Conservation (phyloP, 2,888 invertebrate genomes). For the Scaptomyza cyrtandrae region DNA sequence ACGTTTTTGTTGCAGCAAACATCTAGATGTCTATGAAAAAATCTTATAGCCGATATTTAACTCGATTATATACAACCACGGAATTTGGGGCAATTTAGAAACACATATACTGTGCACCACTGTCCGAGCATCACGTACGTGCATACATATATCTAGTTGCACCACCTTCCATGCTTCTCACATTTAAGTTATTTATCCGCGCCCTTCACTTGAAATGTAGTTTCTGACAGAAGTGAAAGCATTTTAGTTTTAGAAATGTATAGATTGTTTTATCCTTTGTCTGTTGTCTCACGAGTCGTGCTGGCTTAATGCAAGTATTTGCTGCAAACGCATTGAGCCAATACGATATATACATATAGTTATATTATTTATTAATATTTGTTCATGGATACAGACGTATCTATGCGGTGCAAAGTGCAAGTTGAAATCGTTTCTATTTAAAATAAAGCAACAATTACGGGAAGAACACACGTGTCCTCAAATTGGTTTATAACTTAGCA, state of each 20-base stretch:
- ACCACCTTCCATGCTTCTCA: constrained; percentile 10
- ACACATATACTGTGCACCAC: constrained; percentile 16
- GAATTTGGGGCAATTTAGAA: too few species aligned
- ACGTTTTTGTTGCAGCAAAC: too few species aligned
- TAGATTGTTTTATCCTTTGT: neutral
- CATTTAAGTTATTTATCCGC: constrained; percentile 40
- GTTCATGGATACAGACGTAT: neutral
- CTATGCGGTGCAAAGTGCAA: neutral
- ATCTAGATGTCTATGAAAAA: too few species aligned
- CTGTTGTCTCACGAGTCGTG: constrained; percentile 1
- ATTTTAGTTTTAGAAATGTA: constrained; percentile 25
- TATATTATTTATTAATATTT: too few species aligned
- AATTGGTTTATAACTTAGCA: constrained; percentile 5
- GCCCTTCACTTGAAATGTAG: constrained; percentile 33
- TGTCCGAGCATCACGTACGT: constrained; percentile 8
- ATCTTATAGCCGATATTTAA: too few species aligned
- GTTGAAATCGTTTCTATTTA: neutral
- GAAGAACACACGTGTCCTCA: constrained; percentile 15
- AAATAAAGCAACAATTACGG: constrained; percentile 2
- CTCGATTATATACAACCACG: neutral
- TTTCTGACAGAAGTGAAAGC: constrained; percentile 13
- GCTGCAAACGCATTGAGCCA: too few species aligned
- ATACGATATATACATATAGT: too few species aligned
- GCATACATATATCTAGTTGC: neutral
- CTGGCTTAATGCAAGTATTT: neutral